A percentile compares a stretch with the other conserved stretches of the same genome.
Evolutionary conservation across 2,797 vertebrate genomes (phyloP).

Genomic region (Philypnodon macrostomus): DNA sequence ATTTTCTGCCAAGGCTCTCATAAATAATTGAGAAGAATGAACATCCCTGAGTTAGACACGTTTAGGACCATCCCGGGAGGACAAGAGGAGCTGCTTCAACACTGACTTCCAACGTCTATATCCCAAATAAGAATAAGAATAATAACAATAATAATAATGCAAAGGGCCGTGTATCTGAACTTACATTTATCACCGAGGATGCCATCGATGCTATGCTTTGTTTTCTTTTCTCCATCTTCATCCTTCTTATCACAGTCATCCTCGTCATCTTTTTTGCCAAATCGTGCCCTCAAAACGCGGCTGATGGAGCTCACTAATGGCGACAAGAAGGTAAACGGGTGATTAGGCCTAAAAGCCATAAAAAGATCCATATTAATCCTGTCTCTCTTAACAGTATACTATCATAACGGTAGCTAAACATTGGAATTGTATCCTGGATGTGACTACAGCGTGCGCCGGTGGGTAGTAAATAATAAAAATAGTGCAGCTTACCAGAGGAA

Average conservation of each 20-base stretch:
- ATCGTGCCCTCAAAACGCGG: constrained; percentile 98
- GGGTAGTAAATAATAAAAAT: constrained; percentile 61
- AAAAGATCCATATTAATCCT: constrained; percentile 67
- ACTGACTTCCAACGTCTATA: constrained; percentile 43
- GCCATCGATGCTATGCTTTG: constrained; percentile 98
- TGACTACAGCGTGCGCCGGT: constrained; percentile 60
- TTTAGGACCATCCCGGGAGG: constrained; percentile 69
- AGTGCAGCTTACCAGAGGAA: constrained; percentile 82
- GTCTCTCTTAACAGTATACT: constrained; percentile 29
- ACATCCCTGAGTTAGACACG: constrained; percentile 66
- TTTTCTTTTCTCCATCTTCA: constrained; percentile 96
- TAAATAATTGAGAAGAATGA: constrained; percentile 84
- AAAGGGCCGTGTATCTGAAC: constrained; percentile 67
- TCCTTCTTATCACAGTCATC: constrained; percentile 96
- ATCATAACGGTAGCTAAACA: too few relatives aligned
- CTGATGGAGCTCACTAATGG: constrained; percentile 99
- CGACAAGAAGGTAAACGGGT: constrained; percentile 73
- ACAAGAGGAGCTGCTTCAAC: constrained; percentile 53
- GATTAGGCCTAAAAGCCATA: constrained; percentile 71
- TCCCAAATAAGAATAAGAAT: constrained; percentile 45
- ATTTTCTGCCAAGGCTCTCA: constrained; percentile 83
- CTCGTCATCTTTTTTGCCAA: constrained; percentile 98
- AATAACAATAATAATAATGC: constrained; percentile 40
- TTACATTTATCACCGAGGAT: constrained; percentile 99
- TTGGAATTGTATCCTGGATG: too few relatives aligned